These are phyloP conservation scores for Eurosta solidaginis DNA, from an alignment of 1,140 invertebrate species.

Conservation along the genomic window DNA sequence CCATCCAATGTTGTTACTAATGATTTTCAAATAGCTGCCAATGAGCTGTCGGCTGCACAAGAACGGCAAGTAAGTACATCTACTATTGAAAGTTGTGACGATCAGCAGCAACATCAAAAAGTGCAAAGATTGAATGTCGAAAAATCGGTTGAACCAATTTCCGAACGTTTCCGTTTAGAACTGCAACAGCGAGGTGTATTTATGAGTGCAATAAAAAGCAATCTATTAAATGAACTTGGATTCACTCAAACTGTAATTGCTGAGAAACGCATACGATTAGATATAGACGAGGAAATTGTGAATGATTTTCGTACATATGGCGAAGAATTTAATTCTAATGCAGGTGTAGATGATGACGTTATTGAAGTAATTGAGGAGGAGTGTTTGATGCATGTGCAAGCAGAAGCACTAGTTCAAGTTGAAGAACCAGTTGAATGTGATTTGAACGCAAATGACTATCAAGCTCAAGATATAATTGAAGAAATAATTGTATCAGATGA, in stretches of 20 bases:
- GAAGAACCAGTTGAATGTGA: neutral
- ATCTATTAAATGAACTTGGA: neutral
- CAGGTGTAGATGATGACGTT: neutral
- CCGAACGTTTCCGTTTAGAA: neutral
- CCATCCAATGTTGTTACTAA: neutral
- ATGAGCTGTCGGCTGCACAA: no score
- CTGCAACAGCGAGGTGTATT: neutral
- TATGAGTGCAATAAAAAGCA: neutral
- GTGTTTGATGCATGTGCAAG: neutral
- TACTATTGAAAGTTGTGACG: neutral
- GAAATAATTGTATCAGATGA: neutral
- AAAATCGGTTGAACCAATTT: neutral
- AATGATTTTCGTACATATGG: neutral
- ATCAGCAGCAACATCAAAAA: no score
- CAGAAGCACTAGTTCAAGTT: neutral
- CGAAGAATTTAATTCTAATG: neutral
- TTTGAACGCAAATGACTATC: neutral
- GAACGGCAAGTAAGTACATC: neutral
- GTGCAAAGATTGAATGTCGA: neutral
- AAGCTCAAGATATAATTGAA: neutral
- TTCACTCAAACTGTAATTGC: neutral
- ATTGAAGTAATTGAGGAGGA: constrained; percentile 19
- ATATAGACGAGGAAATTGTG: neutral
- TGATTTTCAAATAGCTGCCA: neutral
- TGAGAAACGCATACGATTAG: neutral